Base-by-base conservation (phyloP, 1,140 invertebrate genomes). In the Harpegnathos saltator region DNA sequence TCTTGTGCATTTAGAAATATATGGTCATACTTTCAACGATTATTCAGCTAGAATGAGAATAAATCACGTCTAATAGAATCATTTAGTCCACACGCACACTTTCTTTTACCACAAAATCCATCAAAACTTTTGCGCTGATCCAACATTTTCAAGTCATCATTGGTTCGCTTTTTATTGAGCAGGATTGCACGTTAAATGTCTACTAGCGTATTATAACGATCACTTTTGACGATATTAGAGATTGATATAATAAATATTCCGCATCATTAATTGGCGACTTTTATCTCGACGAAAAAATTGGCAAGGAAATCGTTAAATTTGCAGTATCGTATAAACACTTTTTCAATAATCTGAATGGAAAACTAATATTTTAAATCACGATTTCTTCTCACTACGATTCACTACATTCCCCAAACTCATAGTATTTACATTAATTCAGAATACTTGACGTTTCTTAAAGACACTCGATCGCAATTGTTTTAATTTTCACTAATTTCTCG, bases 191-290 rank as follows among this genome's bases (percentile, higher is more conserved):
- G 44, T 75, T n/a, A 63, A 48, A 50, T 65, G 44, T 4, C 33
- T 38, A 44, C 38, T 74, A 24, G 19, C 29, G 59, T 73, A 9
- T 56, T 54, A 24, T 22, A 59, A 15, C 29, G 26, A 54, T 26
- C 24, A 69, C 3, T 26, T 11, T 26, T 71, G 29, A 71, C 12
- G 1, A 11, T 54, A 9, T 71, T 11, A 15, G 14, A 54, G 4
- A 71, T 29, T 12, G 29, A 66, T 48, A 66, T 44, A 19, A 74
- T 74, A 62, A 11, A 44, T 26, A 61, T 44, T 61, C 3, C 48
- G 61, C 1, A 48, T 61, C 1, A 44, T n/a, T 73, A 73, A 44
- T 44, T 44, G 2, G 19, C 19, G n/a, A 52, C 9, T 22, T 52
- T 22, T 66, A 44, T 44, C 11, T 9, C 38, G 38, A 9, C 38